Base-by-base conservation (phyloP, 2,797 vertebrate genomes). In the Phoeniculus purpureus region DNA sequence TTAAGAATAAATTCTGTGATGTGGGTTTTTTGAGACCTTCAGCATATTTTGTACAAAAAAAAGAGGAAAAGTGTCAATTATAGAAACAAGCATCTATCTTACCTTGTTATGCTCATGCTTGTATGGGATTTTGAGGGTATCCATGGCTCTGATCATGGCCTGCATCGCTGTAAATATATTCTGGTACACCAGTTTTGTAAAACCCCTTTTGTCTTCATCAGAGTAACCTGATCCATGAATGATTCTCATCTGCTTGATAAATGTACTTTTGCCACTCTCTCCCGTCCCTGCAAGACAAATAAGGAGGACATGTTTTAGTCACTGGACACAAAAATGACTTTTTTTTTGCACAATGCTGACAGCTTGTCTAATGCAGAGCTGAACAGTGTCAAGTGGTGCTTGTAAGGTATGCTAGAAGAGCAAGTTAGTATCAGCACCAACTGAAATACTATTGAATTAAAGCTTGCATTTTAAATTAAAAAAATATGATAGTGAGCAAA, bases 141-240 rank as follows among this genome's bases (percentile, higher is more conserved):
- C 99, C 97, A 96, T 98, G 90, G 99, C 98, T 84, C 98, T 98
- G 97, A 99, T 98, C 99, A 99, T 99, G 79, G 98, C 96, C 97
- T 99, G 99, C 98, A 99, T 98, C 96, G 99, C 97, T 27, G 98
- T 99, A 97, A 99, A 99, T 98, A 99, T 99, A 97, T 99, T 99
- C 98, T 99, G 99, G 96, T 98, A 99, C 76, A 99, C 99, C 96
- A 99, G 84, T 97, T 99, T 99, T 87, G 98, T 99, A 96, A 99
- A 99, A 55, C 98, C 98, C 68, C 98, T 97, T 96, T 99, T 99
- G 97, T 99, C 98, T 97, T 99, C 99, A 66, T 99, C 99, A 9
- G 99, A 98, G 96, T 99, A 99, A n/a, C 98, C 98, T 4, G 98
- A 92, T 32, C 99, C 98, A 26, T 99, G 99, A 95, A 99, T 99